These are phyloP conservation scores for Onychorhynchus coronatus DNA, from an alignment of 2,113 vertebrate species.

Conservation along the genomic window DNA sequence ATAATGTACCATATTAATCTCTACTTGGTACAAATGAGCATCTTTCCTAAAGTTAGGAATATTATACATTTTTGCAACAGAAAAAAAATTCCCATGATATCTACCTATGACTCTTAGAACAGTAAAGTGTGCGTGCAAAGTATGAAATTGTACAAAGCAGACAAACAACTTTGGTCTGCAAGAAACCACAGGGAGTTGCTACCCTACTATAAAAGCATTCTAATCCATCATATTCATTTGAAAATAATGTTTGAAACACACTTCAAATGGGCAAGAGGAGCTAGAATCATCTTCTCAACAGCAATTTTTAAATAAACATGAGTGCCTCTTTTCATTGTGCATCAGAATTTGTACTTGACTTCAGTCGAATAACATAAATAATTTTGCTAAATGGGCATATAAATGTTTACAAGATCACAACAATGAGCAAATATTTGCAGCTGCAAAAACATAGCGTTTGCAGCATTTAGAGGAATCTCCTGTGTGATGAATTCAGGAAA, in stretches of 20 bases:
- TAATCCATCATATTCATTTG: not conserved
- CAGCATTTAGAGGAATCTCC: not conserved
- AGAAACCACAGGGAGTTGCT: not conserved
- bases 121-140: not conserved
- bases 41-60: not conserved
- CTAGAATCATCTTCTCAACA: not conserved
- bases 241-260: slow-evolving; percentile 25
- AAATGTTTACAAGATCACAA: not conserved
- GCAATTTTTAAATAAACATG: slow-evolving; percentile 14
- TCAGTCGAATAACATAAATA: not conserved
- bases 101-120: not conserved
- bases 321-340: not conserved
- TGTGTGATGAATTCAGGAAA: not conserved
- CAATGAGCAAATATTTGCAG: slow-evolving; percentile 10
- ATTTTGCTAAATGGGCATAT: not conserved
- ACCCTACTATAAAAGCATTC: not conserved
- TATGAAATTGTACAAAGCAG: not conserved
- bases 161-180: not conserved
- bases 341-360: not conserved
- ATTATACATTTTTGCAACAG: not conserved
- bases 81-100: not conserved
- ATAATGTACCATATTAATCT: not conserved
- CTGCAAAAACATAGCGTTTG: not conserved
- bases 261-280: not conserved
- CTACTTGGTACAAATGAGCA: not conserved